Evolutionary conservation across 2,797 vertebrate species (phyloP).

Genomic region (Tadarida brasiliensis): DNA sequence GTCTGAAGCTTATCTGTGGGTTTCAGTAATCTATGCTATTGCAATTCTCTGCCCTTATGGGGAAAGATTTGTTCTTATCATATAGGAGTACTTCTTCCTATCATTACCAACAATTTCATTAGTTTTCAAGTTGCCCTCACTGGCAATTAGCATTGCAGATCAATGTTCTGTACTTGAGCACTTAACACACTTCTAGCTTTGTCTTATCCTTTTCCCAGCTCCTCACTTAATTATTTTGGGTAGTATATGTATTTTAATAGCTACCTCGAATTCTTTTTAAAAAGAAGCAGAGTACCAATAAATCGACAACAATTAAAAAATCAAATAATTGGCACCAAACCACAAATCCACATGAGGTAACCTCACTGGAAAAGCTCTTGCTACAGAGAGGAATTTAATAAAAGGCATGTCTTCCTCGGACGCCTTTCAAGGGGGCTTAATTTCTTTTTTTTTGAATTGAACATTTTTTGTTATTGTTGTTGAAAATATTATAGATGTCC

Average conservation of each 20-base stretch:
- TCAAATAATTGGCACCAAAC: constrained; percentile 19
- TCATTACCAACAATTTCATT: background rate
- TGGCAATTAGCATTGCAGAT: background rate
- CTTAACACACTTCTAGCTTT: background rate
- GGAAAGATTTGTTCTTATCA: background rate
- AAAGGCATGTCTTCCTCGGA: constrained; percentile 19
- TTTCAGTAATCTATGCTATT: background rate
- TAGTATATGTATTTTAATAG: background rate
- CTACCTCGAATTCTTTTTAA: constrained; percentile 18
- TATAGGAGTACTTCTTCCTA: background rate
- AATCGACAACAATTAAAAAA: background rate
- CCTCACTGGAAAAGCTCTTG: background rate
- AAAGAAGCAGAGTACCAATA: background rate
- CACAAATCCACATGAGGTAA: background rate
- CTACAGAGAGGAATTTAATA: constrained; percentile 18
- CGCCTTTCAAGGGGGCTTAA: background rate
- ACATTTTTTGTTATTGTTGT: no score
- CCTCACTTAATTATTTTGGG: background rate
- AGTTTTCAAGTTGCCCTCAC: background rate
- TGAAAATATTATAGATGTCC: no score
- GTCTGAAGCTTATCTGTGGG: background rate
- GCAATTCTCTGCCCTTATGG: background rate
- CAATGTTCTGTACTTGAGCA: background rate
- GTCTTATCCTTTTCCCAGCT: background rate
- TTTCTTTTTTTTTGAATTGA: background rate